Conservation (phyloP, 2,113 vertebrate genomes). For the Oenanthe oenanthe region DNA sequence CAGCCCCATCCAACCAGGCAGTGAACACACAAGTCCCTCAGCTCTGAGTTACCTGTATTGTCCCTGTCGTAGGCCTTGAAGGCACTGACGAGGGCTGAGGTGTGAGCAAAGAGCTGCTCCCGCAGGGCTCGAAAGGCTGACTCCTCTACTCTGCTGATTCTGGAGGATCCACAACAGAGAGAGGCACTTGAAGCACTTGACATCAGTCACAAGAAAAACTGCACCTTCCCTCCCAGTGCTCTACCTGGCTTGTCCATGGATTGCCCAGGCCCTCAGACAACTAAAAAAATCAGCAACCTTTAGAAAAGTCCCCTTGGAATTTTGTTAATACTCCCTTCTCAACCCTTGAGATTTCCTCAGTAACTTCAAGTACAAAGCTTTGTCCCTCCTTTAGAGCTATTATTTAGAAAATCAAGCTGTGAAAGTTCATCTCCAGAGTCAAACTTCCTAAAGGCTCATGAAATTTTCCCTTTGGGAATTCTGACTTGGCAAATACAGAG, state of each 20-base stretch:
- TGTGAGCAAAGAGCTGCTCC: slow-evolving; percentile 79
- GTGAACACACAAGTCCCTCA: too few species aligned
- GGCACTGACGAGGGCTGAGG: slow-evolving; percentile 68
- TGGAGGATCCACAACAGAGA: not conserved
- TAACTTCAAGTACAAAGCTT: not conserved
- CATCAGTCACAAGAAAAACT: not conserved
- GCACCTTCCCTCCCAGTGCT: not conserved
- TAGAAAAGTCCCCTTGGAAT: not conserved
- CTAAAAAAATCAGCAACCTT: not conserved
- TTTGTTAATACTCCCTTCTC: not conserved
- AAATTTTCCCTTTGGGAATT: not conserved
- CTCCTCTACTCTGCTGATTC: slow-evolving; percentile 80
- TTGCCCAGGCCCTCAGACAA: not conserved
- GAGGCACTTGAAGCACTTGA: not conserved
- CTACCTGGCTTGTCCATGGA: not conserved
- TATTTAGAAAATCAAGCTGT: not conserved
- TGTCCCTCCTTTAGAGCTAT: not conserved
- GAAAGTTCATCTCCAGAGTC: not conserved
- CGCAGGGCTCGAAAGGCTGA: slow-evolving; percentile 77
- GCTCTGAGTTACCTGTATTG: slow-evolving; percentile 61
- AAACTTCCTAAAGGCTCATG: not conserved
- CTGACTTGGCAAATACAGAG: not conserved
- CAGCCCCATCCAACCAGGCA: too few species aligned
- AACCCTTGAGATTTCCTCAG: not conserved
- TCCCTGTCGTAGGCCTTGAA: slow-evolving; percentile 70